Evolutionary conservation across 2,888 invertebrate species (phyloP).

Genomic region (Synanthedon formicaeformis): DNA sequence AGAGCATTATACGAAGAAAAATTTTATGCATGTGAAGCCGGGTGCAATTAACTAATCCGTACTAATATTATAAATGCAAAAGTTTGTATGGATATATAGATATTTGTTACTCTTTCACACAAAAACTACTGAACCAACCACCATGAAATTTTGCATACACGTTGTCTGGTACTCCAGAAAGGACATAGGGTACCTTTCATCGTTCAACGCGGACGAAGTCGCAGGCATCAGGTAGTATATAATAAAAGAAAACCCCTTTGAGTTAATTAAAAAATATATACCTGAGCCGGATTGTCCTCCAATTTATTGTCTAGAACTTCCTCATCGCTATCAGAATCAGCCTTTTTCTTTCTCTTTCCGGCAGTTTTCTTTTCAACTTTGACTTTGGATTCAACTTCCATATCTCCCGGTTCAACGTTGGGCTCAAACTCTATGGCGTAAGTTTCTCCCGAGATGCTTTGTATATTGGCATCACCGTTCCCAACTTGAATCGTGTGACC

Average conservation of each 20-base stretch:
- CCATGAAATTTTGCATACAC: no score
- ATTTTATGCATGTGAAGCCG: no score
- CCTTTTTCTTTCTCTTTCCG: slow-evolving; percentile 65
- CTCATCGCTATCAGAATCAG: slow-evolving; percentile 52
- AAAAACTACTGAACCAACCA: no score
- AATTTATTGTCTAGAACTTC: slow-evolving; percentile 75
- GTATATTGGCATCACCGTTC: slow-evolving; percentile 54
- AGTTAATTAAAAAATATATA: slow-evolving; percentile 12
- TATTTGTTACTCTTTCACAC: no score
- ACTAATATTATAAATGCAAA: no score
- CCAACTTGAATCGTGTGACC: slow-evolving; percentile 75
- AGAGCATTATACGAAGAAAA: no score
- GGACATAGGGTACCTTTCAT: no score
- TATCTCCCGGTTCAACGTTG: slow-evolving; percentile 40
- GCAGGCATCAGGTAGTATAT: background rate
- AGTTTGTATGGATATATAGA: no score
- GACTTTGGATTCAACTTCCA: slow-evolving; percentile 58
- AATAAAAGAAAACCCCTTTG: background rate
- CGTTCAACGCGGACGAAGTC: no score
- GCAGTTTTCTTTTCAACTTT: slow-evolving; percentile 57
- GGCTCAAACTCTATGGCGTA: slow-evolving; percentile 53
- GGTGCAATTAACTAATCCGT: no score
- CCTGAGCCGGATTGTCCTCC: slow-evolving; percentile 76
- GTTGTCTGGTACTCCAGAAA: no score
- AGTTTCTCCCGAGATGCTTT: slow-evolving; percentile 32